Evolutionary conservation across 2,113 vertebrate species (phyloP), one percentile per base, ranked within the genome.

Genomic region (Sapayoa aenigma): DNA sequence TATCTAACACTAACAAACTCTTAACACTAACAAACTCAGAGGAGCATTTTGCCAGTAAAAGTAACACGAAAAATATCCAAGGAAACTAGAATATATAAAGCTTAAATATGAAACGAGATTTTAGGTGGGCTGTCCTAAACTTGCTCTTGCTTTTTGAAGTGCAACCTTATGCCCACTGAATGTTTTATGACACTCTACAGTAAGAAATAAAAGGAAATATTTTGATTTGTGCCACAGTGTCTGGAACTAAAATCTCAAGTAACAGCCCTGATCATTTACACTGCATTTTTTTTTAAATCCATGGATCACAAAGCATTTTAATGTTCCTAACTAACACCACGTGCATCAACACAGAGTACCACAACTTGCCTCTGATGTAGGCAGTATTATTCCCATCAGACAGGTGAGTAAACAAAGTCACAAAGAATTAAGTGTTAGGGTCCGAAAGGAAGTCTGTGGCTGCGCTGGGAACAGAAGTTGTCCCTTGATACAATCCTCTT

Each of bases 321-420:
- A 96, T 90, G 90, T 89, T 87, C 76, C 79, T 96, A 96, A 96
- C 95, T 90, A 90, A 93, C 83, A 95, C 93, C 88, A 95, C 49
- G 33, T 95, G 96, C 92, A 93, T 91, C 95, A 94, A 96, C 90
- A 96, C 0, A 75, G 83, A 89, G 76, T 37, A 92, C 90, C 69
- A 75, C 79, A 94, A 92, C 60, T 88, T 2, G 62, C 56, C 83
- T 96, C 90, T 94, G 88, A 96, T 95, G 94, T 88, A 94, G 83
- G 86, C 49, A 0, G 76, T 42, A 89, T 96, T 96, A 92, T 92
- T 96, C 92, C 90, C 60, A 73, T 90, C 92, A 93, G 92, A 96
- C 94, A 96, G 94, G 94, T 96, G 93, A 96, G 92, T 94, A 96
- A 96, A 96, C 96, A 95, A 96, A 96, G 90, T 81, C 92, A 94